Evolutionary conservation across 2,113 vertebrate species (phyloP).

Genomic region (Thalassarche chlororhynchos): DNA sequence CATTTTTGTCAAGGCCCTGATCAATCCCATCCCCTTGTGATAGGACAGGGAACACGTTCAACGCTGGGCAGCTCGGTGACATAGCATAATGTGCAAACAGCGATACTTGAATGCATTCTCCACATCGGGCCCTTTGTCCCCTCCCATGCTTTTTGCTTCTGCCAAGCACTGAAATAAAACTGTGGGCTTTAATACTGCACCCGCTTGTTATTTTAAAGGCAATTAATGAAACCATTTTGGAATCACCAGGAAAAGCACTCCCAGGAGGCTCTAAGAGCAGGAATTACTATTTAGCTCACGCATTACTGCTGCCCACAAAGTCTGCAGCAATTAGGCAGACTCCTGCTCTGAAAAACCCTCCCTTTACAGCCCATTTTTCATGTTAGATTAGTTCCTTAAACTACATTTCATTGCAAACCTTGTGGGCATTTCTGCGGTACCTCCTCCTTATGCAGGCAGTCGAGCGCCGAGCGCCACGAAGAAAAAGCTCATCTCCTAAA

Average conservation of each 20-base stretch:
- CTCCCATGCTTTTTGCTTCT: not conserved
- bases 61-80: not conserved
- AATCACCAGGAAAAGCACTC: not conserved
- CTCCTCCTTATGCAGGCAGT: not conserved
- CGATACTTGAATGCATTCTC: not conserved
- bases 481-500: not conserved
- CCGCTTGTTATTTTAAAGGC: not conserved
- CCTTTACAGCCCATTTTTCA: not conserved
- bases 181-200: not conserved
- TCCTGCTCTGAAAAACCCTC: not conserved
- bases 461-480: fast-evolving
- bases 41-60: not conserved
- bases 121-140: too few relatives aligned
- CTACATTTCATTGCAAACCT: not conserved
- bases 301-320: not conserved
- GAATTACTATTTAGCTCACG: not conserved
- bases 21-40: not conserved
- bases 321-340: not conserved
- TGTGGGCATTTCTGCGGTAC: not conserved
- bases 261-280: not conserved
- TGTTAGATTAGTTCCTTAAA: not conserved
- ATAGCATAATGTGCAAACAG: not conserved
- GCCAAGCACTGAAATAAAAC: not conserved
- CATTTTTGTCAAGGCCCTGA: not conserved
- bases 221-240: not conserved